These are phyloP conservation scores for Eupithecia subfuscata DNA, from an alignment of 2,888 invertebrate genomes.

Conservation along the genomic window DNA sequence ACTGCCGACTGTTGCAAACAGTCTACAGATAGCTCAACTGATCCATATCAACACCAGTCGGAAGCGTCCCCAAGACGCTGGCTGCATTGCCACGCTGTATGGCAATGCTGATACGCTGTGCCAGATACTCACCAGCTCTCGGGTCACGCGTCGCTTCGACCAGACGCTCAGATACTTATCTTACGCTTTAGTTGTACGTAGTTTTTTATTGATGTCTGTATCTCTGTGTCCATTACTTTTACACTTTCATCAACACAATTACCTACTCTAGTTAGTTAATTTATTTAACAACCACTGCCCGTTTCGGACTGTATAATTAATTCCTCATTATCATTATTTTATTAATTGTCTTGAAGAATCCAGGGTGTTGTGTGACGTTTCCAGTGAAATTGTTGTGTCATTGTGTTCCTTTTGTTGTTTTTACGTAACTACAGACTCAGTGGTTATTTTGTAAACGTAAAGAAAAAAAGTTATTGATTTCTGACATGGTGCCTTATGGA, in stretches of 20 bases:
- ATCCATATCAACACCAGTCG: no score
- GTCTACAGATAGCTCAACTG: no score
- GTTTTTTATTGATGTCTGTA: neutral
- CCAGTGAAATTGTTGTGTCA: conserved; percentile 1
- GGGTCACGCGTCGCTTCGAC: no score
- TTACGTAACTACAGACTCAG: neutral
- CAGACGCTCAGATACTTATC: no score
- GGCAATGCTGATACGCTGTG: no score
- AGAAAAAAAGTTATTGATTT: no score
- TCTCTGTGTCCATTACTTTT: neutral
- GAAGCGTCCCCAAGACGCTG: no score
- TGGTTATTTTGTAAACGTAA: no score
- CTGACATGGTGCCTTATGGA: no score
- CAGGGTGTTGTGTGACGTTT: neutral
- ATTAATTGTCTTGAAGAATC: neutral
- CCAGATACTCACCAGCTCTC: no score
- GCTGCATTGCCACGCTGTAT: no score
- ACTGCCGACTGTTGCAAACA: no score
- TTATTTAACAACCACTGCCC: neutral
- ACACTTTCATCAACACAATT: neutral
- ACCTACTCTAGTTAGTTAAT: conserved; percentile 9
- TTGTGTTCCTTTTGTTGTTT: neutral
- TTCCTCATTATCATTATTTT: conserved; percentile 1
- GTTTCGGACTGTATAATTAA: conserved; percentile 4
- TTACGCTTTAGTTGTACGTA: neutral